These are phyloP conservation scores for Etheostoma perlongum DNA, from an alignment of 2,797 vertebrate species.

Conservation along the genomic window DNA sequence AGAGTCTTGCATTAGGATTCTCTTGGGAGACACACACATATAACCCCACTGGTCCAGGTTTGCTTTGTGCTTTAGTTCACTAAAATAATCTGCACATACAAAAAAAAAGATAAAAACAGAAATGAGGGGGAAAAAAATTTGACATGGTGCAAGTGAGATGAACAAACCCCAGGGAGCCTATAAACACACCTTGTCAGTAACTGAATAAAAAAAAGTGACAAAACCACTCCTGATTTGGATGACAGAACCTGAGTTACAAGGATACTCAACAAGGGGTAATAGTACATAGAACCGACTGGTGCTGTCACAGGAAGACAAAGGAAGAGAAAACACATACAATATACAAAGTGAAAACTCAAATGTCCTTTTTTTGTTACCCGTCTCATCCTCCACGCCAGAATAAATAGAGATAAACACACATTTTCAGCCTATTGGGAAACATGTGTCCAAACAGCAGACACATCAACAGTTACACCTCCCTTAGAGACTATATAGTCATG, in stretches of 20 bases:
- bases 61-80: conserved; percentile 32
- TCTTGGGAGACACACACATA: background rate
- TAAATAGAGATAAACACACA: background rate
- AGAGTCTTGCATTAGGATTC: conserved; percentile 19
- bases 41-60: conserved; percentile 5
- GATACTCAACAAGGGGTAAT: background rate
- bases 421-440: conserved; percentile 6
- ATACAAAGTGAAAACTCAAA: conserved; percentile 6
- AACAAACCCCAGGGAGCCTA: conserved; percentile 52
- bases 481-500: background rate
- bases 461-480: background rate
- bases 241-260: conserved; percentile 37
- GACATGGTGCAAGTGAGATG: conserved; percentile 54
- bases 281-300: background rate
- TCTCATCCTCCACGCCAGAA: background rate
- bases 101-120: conserved; percentile 27
- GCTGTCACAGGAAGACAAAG: conserved; percentile 2
- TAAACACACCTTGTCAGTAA: conserved; percentile 39
- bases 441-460: conserved; percentile 1
- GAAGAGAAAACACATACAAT: conserved; percentile 3
- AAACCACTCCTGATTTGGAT: conserved; percentile 48
- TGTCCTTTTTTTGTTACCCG: background rate
- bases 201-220: conserved; percentile 33
- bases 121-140: conserved; percentile 48
- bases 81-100: conserved; percentile 5